Conservation (phyloP, 2,888 invertebrate species). For the Caradrina kadenii region DNA sequence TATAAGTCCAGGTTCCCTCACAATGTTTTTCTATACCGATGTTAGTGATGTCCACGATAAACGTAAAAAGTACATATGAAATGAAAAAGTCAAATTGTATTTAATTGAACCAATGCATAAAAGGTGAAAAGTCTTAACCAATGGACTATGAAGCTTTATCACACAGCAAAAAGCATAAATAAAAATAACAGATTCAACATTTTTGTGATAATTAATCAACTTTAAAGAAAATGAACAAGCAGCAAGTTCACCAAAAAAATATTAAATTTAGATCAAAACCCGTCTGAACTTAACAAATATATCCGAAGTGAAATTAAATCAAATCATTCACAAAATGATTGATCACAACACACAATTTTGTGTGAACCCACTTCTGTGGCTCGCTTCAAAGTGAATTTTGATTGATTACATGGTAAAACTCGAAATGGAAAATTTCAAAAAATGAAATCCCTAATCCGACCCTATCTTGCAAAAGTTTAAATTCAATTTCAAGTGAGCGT, state of each 20-base stretch:
- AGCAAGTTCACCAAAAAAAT: constrained; percentile 10
- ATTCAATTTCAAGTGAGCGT: constrained; percentile 15
- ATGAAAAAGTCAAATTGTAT: too few species aligned
- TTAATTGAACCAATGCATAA: too few species aligned
- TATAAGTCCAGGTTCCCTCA: too few species aligned
- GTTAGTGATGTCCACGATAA: too few species aligned
- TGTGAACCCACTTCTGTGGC: constrained; percentile 69
- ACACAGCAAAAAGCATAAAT: fast-evolving
- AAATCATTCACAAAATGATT: constrained; percentile 76
- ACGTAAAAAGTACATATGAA: too few species aligned
- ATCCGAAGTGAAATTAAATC: constrained; percentile 66
- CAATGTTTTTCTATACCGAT: too few species aligned
- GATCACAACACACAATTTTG: constrained; percentile 71
- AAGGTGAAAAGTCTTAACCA: too few species aligned
- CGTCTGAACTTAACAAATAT: constrained; percentile 42
- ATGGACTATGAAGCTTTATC: too few species aligned
- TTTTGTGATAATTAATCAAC: constrained; percentile 14
- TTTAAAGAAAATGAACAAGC: neutral
- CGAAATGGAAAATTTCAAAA: constrained; percentile 57
- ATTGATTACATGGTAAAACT: constrained; percentile 67
- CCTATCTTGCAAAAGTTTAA: constrained; percentile 16
- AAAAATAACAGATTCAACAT: neutral
- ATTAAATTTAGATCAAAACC: constrained; percentile 31
- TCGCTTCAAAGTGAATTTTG: constrained; percentile 73
- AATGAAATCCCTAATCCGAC: constrained; percentile 6